phyloP scores from a whole-genome alignment of 2,888 invertebrate genomes.

The Oscheius onirici region DNA sequence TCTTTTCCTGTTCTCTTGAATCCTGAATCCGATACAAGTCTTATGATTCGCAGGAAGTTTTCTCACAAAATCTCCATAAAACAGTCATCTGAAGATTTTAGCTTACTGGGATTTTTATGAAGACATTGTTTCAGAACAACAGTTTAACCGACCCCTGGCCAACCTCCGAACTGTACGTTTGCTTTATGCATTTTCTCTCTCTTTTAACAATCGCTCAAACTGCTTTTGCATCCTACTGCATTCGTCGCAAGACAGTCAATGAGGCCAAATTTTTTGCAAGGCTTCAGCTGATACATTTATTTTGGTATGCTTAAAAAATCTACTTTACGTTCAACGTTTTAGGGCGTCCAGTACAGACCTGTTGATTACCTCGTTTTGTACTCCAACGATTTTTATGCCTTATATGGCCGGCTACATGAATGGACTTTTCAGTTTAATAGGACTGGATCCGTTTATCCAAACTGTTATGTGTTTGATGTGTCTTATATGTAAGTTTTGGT shows the following conservation, averaged over 20 bases:
- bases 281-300: constrained; percentile 5
- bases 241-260: neutral
- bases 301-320: neutral
- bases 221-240: constrained; percentile 1
- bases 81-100: too few species aligned
- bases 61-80: too few species aligned
- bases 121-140: neutral
- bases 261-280: constrained; percentile 16
- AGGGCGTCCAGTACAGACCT: neutral
- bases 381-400: constrained; percentile 3
- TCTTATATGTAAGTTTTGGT: too few species aligned
- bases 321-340: neutral
- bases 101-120: too few species aligned
- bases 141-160: constrained; percentile 5
- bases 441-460: constrained; percentile 1
- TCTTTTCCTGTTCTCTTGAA: too few species aligned
- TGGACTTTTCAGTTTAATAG: neutral
- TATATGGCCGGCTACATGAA: neutral
- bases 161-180: neutral
- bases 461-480: neutral
- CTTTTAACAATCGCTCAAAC: neutral
- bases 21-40: too few species aligned
- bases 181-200: neutral
- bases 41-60: too few species aligned
- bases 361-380: constrained; percentile 1